Conservation (phyloP, 2,113 vertebrate species). For the Podiceps cristatus region DNA sequence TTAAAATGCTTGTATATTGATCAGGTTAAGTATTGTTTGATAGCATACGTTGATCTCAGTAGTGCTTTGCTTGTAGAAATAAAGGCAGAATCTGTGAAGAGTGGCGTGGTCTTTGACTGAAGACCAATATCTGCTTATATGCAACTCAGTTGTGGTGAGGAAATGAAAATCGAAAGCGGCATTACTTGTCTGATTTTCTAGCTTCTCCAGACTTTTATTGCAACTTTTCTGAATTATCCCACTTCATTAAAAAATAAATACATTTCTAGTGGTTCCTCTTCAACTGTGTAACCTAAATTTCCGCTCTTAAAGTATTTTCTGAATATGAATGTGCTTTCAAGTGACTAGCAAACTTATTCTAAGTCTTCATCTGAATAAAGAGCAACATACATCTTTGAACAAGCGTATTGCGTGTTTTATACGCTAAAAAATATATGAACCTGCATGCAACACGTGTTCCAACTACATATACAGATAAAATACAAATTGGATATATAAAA, state of each 20-base stretch:
- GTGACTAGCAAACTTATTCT: background rate
- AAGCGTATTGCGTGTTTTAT: background rate
- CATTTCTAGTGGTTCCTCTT: background rate
- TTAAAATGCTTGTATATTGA: background rate
- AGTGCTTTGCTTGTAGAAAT: background rate
- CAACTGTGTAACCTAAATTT: background rate
- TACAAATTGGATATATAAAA: no score
- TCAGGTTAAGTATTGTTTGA: background rate
- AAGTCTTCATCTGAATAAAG: background rate
- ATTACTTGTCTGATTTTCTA: background rate
- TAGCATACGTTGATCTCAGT: background rate
- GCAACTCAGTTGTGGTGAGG: background rate
- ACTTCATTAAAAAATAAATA: background rate
- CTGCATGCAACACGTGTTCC: fast-evolving
- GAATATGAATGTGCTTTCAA: background rate
- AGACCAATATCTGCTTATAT: background rate
- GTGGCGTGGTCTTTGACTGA: background rate
- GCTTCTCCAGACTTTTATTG: background rate
- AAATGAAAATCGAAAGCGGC: background rate
- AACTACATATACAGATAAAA: background rate
- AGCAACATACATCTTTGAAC: background rate
- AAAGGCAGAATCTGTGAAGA: background rate
- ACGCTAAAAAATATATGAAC: background rate
- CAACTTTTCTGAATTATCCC: background rate
- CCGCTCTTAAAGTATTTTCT: background rate